Conservation (phyloP, 2,113 vertebrate genomes). For the Nestor notabilis region DNA sequence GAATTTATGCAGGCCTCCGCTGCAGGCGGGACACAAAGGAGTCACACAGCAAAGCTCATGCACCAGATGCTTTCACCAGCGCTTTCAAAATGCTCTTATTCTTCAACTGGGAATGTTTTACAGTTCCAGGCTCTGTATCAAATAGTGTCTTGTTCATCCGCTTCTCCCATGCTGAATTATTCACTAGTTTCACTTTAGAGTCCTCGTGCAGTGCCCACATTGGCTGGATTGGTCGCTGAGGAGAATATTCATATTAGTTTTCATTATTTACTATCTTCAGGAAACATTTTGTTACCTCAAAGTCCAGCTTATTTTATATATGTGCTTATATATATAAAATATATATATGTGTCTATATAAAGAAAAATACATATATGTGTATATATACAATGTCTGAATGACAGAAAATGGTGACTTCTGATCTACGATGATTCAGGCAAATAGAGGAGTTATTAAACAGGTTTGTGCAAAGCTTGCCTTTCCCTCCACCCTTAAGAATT, state of each 20-base stretch:
- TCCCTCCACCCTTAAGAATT: background rate
- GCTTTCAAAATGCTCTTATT: slow-evolving; percentile 42
- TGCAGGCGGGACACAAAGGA: slow-evolving; percentile 32
- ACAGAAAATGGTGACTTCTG: background rate
- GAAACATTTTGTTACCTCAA: background rate
- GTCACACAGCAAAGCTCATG: slow-evolving; percentile 28
- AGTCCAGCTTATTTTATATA: background rate
- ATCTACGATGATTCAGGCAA: background rate
- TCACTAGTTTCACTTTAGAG: background rate
- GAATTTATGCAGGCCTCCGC: slow-evolving; percentile 40
- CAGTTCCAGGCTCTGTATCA: slow-evolving; percentile 17
- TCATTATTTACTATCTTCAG: background rate
- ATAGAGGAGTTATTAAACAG: background rate
- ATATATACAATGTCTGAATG: background rate
- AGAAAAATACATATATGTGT: background rate
- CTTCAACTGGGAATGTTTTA: slow-evolving; percentile 1
- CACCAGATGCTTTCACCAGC: slow-evolving; percentile 4
- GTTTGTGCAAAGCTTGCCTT: background rate
- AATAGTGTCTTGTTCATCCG: background rate
- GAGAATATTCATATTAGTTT: background rate
- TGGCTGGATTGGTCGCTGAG: background rate
- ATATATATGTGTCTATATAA: background rate
- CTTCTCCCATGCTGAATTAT: background rate
- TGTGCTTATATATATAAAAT: background rate
- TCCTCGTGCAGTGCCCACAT: background rate